Evolutionary conservation across 2,888 invertebrate species (phyloP).

Genomic region (Conops quadrifasciatus): DNA sequence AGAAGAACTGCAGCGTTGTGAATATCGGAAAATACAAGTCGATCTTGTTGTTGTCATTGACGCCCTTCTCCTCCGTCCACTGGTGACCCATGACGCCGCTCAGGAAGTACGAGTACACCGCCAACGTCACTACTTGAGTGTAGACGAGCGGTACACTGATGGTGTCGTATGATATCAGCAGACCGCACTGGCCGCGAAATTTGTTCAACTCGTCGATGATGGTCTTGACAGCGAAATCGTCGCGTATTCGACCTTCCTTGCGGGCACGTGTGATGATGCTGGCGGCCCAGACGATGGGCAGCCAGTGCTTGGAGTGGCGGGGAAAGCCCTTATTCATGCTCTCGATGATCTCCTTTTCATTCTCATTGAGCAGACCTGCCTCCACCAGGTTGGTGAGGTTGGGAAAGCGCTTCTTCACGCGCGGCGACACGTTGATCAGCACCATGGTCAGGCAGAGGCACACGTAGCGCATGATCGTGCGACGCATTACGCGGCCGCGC

Average conservation of each 20-base stretch:
- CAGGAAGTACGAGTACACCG: constrained; percentile 88
- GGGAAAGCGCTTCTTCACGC: constrained; percentile 89
- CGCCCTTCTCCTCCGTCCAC: constrained; percentile 75
- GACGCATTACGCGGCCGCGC: constrained; percentile 81
- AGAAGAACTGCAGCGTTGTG: constrained; percentile 86
- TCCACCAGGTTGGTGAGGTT: constrained; percentile 84
- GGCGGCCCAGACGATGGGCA: constrained; percentile 91
- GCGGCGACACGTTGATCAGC: constrained; percentile 84
- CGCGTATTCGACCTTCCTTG: constrained; percentile 88
- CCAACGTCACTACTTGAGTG: constrained; percentile 88
- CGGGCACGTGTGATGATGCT: constrained; percentile 88
- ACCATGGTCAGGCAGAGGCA: constrained; percentile 90
- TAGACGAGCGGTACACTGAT: constrained; percentile 82
- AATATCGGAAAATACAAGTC: constrained; percentile 92
- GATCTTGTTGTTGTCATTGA: constrained; percentile 69
- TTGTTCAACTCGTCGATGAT: constrained; percentile 87
- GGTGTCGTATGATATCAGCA: constrained; percentile 79
- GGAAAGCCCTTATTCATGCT: constrained; percentile 83
- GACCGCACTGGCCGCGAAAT: constrained; percentile 81
- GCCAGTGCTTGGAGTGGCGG: constrained; percentile 87
- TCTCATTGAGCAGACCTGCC: constrained; percentile 82
- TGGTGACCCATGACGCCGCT: constrained; percentile 90
- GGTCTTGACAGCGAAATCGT: constrained; percentile 92
- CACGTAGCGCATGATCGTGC: constrained; percentile 83
- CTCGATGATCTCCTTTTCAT: constrained; percentile 81